A percentile compares a stretch with the other conserved stretches of the same genome.
These are phyloP conservation scores for Agriopis leucophaearia DNA, from an alignment of 2,888 invertebrate species.

Conservation along the genomic window DNA sequence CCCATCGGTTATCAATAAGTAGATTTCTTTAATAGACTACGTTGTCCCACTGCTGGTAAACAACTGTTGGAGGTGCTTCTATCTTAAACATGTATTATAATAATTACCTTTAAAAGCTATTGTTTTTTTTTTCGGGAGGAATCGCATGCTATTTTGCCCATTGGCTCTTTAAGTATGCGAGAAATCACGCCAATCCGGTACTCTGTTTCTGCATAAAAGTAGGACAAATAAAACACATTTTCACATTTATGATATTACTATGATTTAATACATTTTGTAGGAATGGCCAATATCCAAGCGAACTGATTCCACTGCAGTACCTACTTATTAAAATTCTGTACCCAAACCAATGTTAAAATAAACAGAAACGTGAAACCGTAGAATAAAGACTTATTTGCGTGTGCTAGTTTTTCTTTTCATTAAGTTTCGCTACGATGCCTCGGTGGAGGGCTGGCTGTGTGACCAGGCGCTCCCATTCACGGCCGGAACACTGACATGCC, in stretches of 20 bases:
- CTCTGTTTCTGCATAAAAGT: no score
- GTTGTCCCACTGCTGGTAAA: no score
- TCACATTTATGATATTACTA: neutral
- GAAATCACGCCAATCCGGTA: no score
- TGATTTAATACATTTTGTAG: neutral
- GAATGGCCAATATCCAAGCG: neutral
- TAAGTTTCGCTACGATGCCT: slow-evolving; percentile 29
- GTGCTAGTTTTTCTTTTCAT: slow-evolving; percentile 29
- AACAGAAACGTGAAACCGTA: slow-evolving; percentile 8
- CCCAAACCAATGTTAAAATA: slow-evolving; percentile 9
- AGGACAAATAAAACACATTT: no score
- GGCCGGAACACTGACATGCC: slow-evolving; percentile 48
- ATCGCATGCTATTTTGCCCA: no score
- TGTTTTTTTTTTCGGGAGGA: no score
- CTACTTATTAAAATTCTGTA: neutral
- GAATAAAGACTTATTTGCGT: slow-evolving; percentile 11
- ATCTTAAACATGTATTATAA: no score
- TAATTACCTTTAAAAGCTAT: no score
- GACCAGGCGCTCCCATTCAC: slow-evolving; percentile 42
- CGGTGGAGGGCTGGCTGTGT: slow-evolving; percentile 33
- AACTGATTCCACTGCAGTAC: slow-evolving; percentile 7
- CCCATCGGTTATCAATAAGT: no score
- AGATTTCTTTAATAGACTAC: no score
- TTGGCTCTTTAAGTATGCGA: no score
- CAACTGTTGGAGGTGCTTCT: no score